Evolutionary conservation across 92 coral and sea anemone genomes (phyloP).

Genomic region (Palythoa grandis): DNA sequence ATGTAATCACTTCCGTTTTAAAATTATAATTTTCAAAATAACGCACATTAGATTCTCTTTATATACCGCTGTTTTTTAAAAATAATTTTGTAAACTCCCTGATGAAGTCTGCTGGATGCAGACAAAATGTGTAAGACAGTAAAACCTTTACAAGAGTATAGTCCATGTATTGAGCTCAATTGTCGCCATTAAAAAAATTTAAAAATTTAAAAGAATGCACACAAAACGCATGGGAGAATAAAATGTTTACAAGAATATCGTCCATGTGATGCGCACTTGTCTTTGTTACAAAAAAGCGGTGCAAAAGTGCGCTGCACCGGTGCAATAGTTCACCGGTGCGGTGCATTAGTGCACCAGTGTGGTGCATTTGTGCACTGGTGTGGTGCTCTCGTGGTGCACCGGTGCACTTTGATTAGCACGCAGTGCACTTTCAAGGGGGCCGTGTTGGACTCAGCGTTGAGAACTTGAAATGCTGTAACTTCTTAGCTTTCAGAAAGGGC

Average conservation of each 20-base stretch:
- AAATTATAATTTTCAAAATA: background rate
- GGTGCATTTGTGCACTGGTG: background rate
- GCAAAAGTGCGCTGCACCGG: background rate
- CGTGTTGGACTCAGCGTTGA: slow-evolving; percentile 6
- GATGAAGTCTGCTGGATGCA: background rate
- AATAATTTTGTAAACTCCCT: background rate
- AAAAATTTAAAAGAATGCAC: too few relatives aligned
- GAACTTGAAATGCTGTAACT: background rate
- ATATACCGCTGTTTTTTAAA: background rate
- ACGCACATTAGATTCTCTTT: background rate
- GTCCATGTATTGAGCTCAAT: background rate
- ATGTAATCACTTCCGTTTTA: background rate
- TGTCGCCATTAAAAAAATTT: background rate
- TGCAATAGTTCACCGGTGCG: background rate
- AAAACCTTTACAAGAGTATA: background rate
- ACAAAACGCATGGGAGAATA: background rate
- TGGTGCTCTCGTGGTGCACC: background rate
- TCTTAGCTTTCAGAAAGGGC: slow-evolving; percentile 8
- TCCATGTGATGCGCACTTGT: background rate
- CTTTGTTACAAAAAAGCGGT: background rate
- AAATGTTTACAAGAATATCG: background rate
- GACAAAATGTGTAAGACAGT: background rate
- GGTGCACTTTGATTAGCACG: background rate
- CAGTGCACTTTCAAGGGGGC: background rate
- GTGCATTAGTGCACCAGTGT: too few relatives aligned